These are phyloP conservation scores for Aix galericulata DNA, from an alignment of 2,113 vertebrate genomes.

Conservation along the genomic window DNA sequence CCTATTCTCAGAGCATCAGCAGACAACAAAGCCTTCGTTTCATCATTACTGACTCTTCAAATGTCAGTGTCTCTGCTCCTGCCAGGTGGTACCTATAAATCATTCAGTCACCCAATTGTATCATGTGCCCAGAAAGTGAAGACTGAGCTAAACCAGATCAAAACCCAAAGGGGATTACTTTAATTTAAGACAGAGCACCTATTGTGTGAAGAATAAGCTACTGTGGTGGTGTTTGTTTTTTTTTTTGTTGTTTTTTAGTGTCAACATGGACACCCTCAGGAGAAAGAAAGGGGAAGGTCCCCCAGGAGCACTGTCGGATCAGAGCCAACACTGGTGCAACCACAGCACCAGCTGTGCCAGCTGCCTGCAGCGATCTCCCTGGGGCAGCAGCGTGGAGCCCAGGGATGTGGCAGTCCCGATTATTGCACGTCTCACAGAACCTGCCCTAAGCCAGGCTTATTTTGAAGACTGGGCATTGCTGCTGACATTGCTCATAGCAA, in stretches of 20 bases:
- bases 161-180: neutral
- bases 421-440: neutral
- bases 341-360: neutral
- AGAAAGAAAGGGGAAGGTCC: neutral
- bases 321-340: neutral
- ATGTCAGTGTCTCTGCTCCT: neutral
- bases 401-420: neutral
- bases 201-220: neutral
- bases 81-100: constrained; percentile 42
- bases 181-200: neutral
- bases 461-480: neutral
- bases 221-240: neutral
- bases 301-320: neutral
- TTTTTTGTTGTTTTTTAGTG: neutral
- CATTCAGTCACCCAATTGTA: constrained; percentile 26
- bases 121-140: neutral
- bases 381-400: neutral
- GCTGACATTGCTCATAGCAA: neutral
- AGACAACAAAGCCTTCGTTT: constrained; percentile 4
- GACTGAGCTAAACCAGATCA: neutral
- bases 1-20: neutral
- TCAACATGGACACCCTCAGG: neutral
- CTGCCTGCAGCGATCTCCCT: neutral
- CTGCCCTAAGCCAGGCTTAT: neutral
- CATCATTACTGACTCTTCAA: neutral